Conservation (phyloP, 1,140 invertebrate genomes). For the Microplitis mediator region DNA sequence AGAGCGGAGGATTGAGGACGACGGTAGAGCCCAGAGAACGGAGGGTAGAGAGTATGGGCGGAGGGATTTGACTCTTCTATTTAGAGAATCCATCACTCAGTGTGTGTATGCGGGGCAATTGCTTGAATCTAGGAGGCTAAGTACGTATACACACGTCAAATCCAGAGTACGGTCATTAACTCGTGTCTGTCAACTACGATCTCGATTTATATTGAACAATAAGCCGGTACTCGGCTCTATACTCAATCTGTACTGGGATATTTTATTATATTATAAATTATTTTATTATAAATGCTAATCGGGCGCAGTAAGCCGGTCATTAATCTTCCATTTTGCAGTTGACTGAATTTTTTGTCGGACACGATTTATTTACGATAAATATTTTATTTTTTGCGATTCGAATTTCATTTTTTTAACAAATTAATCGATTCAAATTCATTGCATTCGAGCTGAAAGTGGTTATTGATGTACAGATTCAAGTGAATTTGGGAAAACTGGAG, state of each 20-base stretch:
- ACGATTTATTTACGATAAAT: no score
- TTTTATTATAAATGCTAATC: neutral
- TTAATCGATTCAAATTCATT: no score
- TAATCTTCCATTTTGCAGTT: no score
- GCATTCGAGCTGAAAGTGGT: no score
- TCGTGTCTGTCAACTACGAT: conserved; percentile 25
- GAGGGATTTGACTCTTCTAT: conserved; percentile 34
- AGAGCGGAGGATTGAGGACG: no score
- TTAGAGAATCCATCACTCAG: conserved; percentile 44
- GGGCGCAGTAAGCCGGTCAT: neutral
- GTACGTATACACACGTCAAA: conserved; percentile 34
- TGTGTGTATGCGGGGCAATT: conserved; percentile 14
- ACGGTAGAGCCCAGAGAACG: no score
- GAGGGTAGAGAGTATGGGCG: no score
- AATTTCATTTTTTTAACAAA: no score
- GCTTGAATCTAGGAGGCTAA: conserved; percentile 24
- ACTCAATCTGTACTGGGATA: neutral
- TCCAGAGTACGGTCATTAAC: conserved; percentile 32
- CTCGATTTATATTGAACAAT: conserved; percentile 31
- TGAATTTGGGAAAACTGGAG: no score
- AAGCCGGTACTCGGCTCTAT: neutral
- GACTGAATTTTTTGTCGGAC: no score
- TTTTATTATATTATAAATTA: neutral
- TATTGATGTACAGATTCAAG: no score
- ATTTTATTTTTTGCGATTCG: no score